Base-by-base conservation (phyloP, 2,888 invertebrate species). In the Leptogaster cylindrica region DNA sequence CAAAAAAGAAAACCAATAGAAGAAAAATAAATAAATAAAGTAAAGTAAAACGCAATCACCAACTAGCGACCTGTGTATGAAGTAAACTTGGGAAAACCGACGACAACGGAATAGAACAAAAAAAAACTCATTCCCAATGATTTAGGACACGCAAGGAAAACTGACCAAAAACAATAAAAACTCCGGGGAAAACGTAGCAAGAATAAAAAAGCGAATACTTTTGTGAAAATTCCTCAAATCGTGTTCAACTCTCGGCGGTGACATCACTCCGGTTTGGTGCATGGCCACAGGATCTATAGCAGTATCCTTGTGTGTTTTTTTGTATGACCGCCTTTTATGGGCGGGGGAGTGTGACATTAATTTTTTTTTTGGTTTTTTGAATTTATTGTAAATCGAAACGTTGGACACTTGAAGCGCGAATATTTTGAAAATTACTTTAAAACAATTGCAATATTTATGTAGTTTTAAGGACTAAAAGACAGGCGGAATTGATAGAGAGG, bases 201-300 rank as follows among this genome's bases (percentile, higher is more conserved):
- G n/a, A 51, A 28, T 28, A 28, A 25, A 28, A 16, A 4, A 14
- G 28, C 20, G 51, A 28, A 51, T 16, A 28, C 18, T 51, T 33
- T 51, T 51, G 2, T 2, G 51, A 28, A 28, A 28, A 28, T 51
- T 25, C 28, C 10, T 25, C 2, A 3, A 20, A 20, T 46, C 18
- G 16, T 46, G 20, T 18, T 46, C 8, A 3, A 8, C 5, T 46
- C 16, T 6, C 20, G 7, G 6, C 8, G 25, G 25, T 58, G 58
- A 58, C 58, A 58, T 58, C 58, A 41, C 27, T 14, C 2, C 41
- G 41, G 58, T 58, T 58, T 27, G 58, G 58, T 58, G 58, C 58
- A 58, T 41, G 39, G 23, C 58, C 58, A 14, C 14, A 39, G 14
- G 12, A 36, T 58, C 14, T 3, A 25, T 12, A 1, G 39, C 23